phyloP scores from a whole-genome alignment of 2,888 invertebrate genomes.

The Trypoxylon attenuatum region DNA sequence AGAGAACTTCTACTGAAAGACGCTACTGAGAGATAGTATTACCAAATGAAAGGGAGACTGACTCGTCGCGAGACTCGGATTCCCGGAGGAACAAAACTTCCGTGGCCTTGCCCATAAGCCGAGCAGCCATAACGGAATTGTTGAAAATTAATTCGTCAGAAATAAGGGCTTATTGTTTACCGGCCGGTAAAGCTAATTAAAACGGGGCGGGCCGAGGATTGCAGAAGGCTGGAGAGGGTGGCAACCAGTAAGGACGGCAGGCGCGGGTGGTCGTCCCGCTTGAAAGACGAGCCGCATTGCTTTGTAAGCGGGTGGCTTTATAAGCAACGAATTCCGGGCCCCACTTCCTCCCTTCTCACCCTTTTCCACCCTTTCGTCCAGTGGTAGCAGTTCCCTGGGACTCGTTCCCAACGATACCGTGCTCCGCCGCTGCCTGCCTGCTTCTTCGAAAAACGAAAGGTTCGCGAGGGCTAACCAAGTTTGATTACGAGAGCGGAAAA shows the following conservation, averaged over 20 bases:
- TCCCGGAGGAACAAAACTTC: conserved; percentile 37
- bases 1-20: neutral
- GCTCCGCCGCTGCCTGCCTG: too few species aligned
- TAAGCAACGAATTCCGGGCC: conserved; percentile 20
- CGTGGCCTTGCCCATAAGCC: conserved; percentile 6
- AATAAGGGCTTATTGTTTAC: conserved; percentile 58
- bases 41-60: conserved; percentile 49
- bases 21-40: conserved; percentile 19
- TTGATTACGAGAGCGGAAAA: conserved; percentile 14
- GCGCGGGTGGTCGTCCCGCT: conserved; percentile 15
- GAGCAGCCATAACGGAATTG: conserved; percentile 32
- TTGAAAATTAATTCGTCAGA: conserved; percentile 62
- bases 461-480: conserved; percentile 16
- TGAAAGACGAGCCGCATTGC: conserved; percentile 35
- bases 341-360: neutral
- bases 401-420: too few species aligned
- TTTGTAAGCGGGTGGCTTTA: conserved; percentile 27
- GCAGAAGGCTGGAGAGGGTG: neutral
- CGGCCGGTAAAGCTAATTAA: conserved; percentile 51
- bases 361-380: conserved; percentile 4
- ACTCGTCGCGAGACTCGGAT: conserved; percentile 21
- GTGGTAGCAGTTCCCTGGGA: neutral
- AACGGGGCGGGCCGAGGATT: conserved; percentile 16
- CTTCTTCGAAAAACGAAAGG: conserved; percentile 37
- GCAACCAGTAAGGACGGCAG: neutral